Base-by-base conservation (phyloP, 2,797 vertebrate genomes). In the Hyperoplus lanceolatus region DNA sequence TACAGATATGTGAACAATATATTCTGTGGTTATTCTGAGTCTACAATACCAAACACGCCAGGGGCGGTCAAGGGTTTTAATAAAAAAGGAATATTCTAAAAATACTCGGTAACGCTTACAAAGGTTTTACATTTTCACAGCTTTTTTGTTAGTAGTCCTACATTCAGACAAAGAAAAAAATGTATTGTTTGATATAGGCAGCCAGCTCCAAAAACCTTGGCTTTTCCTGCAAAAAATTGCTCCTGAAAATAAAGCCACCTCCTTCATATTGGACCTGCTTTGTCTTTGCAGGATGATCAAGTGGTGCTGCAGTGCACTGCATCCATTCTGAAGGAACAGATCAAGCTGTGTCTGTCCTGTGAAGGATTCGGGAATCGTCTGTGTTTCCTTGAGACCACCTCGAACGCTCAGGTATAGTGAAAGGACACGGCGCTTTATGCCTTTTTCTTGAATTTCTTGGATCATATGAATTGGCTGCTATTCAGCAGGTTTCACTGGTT, bases 351-450 rank as follows among this genome's bases (percentile, higher is more conserved):
- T 72, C 92, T 98, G 85, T 97, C 97, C 0, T 97, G 96, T 2
- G 97, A 98, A 88, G 97, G 97, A 42, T 98, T 98, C 49, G 97
- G 97, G 41, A 98, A 98, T 86, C 96, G 97, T 18, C 94, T 98
- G 45, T 98, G 97, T 83, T 98, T 96, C 90, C 92, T 98, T 55
- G 97, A 98, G 91, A 95, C 96, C 71, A 98, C 97, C 45, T 97
- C 97, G 13, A 98, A 98, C 0, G 97, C 97, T 59, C 97, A 98
- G 96, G 97, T 97, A 29, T 29, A 84, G 4, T 6, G 7, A 69
- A 60, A 56, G 9, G 18, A 48, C 6, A 16, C 16, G 0, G 0
- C 58, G 9, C 11, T 14, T 6, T 1, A 45, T 29, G n/a, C 8
- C 3, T 45, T 16, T 51, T 54, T 11, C 15, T 48, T 1, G 53